These are phyloP conservation scores for Nemotelus nigrinus DNA, from an alignment of 2,888 invertebrate genomes.

Conservation along the genomic window DNA sequence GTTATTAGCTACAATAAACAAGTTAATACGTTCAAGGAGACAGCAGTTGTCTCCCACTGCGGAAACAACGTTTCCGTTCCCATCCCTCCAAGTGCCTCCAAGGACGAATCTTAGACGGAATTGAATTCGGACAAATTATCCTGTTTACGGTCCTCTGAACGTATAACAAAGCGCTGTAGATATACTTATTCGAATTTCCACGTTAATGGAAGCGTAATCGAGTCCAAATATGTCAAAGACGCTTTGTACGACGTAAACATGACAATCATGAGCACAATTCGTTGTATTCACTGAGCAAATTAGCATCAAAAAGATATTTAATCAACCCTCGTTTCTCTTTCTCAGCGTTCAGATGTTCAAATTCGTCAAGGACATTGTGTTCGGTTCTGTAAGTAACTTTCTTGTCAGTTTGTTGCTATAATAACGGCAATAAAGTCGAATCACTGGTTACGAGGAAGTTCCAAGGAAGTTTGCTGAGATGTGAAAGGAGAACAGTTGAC, in stretches of 20 bases:
- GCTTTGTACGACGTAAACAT: constrained; percentile 15
- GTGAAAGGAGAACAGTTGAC: neutral
- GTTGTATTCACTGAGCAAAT: constrained; percentile 35
- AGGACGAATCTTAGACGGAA: too few species aligned
- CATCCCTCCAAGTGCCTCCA: too few species aligned
- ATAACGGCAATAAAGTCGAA: constrained; percentile 10
- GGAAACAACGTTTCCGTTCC: too few species aligned
- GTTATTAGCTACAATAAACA: too few species aligned
- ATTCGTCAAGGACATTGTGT: constrained; percentile 4
- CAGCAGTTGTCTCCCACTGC: too few species aligned
- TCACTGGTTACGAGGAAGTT: constrained; percentile 3
- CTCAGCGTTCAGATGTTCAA: neutral
- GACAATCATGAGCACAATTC: constrained; percentile 18
- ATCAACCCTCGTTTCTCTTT: constrained; percentile 19
- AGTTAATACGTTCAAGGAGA: too few species aligned
- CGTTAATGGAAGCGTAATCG: constrained; percentile 17
- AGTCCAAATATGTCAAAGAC: constrained; percentile 23
- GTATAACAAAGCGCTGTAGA: neutral
- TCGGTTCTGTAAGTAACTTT: constrained; percentile 2
- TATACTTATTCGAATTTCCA: constrained; percentile 6
- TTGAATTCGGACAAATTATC: neutral
- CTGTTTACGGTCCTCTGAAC: constrained; percentile 17
- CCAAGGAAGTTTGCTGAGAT: neutral
- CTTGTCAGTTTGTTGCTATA: neutral
- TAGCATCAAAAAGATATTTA: constrained; percentile 42